A percentile compares a stretch with the other conserved stretches of the same genome.
phyloP scores from a whole-genome alignment of 1,140 invertebrate genomes.

The Popillia japonica region DNA sequence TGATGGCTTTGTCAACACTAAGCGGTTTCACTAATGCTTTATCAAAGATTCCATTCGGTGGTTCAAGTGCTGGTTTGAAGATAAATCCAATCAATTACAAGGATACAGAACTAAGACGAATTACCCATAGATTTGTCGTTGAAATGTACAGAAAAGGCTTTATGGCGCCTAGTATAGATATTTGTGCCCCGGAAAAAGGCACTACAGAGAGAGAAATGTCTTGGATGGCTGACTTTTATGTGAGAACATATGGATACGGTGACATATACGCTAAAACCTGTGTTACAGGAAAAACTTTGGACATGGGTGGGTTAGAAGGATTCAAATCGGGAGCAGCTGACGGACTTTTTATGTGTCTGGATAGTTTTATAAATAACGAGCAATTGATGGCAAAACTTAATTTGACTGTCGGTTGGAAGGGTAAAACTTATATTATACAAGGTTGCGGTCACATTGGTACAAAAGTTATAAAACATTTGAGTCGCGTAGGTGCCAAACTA shows the following conservation, averaged over 20 bases:
- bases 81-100: slow-evolving; percentile 26
- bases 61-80: slow-evolving; percentile 5
- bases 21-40: background rate
- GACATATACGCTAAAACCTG: slow-evolving; percentile 98
- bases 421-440: slow-evolving; percentile 97
- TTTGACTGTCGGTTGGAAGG: slow-evolving; percentile 88
- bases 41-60: slow-evolving; percentile 21
- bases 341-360: slow-evolving; percentile 7
- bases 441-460: slow-evolving; percentile 99
- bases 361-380: background rate
- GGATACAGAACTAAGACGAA: slow-evolving; percentile 3
- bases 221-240: slow-evolving; percentile 99
- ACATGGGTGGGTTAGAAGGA: background rate
- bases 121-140: background rate
- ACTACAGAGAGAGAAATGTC: slow-evolving; percentile 99
- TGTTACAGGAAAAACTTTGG: slow-evolving; percentile 84
- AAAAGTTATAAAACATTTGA: slow-evolving; percentile 96
- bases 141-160: slow-evolving; percentile 19
- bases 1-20: slow-evolving; percentile 15
- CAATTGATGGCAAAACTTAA: background rate
- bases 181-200: slow-evolving; percentile 98
- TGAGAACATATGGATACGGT: slow-evolving; percentile 92
- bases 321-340: slow-evolving; percentile 6
- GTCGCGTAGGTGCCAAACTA: slow-evolving; percentile 92
- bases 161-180: slow-evolving; percentile 91